Evolutionary conservation across 2,797 vertebrate species (phyloP).

Genomic region (Syngnathus rostellatus): DNA sequence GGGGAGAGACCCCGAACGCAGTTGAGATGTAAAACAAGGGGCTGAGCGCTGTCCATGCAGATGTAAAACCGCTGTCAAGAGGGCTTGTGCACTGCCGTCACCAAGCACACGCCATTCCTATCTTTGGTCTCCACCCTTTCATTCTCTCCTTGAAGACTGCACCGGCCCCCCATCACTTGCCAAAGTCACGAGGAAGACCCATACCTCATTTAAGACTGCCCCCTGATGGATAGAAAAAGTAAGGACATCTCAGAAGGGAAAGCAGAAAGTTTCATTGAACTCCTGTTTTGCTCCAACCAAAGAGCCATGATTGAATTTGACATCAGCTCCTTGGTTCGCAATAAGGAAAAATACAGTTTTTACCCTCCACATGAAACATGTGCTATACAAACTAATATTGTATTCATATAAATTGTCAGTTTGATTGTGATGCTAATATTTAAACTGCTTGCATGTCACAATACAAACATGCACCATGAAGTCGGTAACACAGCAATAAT

Average conservation of each 20-base stretch:
- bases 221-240: slow-evolving; percentile 53
- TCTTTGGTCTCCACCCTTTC: slow-evolving; percentile 17
- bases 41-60: slow-evolving; percentile 22
- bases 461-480: not conserved
- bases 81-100: slow-evolving; percentile 68
- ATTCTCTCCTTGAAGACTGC: slow-evolving; percentile 51
- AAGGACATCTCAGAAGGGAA: slow-evolving; percentile 14
- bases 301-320: no score
- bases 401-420: not conserved
- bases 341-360: no score
- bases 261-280: not conserved
- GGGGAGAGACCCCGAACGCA: slow-evolving; percentile 66
- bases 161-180: slow-evolving; percentile 50
- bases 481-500: not conserved
- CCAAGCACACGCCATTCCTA: not conserved
- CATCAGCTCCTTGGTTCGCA: no score
- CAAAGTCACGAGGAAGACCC: slow-evolving; percentile 36
- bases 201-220: slow-evolving; percentile 70
- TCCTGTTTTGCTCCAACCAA: not conserved
- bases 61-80: slow-evolving; percentile 55
- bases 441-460: not conserved
- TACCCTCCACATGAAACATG: not conserved
- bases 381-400: not conserved
- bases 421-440: not conserved
- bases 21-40: slow-evolving; percentile 65